Conservation (phyloP, 2,888 invertebrate species). For the Leptopilina myrica region DNA sequence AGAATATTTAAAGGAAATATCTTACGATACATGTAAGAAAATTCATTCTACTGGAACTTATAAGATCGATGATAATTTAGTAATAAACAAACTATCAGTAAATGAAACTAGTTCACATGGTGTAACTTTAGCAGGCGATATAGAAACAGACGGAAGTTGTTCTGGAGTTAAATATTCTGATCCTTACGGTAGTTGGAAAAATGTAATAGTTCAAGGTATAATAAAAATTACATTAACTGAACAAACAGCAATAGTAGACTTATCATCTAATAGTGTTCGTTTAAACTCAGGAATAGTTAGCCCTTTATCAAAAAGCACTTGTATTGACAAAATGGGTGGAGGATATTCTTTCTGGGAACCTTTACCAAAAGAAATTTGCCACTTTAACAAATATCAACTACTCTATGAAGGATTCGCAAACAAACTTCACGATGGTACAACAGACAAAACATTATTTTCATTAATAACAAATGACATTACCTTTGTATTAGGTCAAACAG, state of each 20-base stretch:
- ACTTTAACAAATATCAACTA: no score
- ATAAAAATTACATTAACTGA: background rate
- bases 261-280: conserved; percentile 24
- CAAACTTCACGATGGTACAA: no score
- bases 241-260: background rate
- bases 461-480: conserved; percentile 42
- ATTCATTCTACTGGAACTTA: background rate
- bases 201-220: background rate
- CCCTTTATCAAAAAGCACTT: conserved; percentile 24
- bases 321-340: no score
- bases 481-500: conserved; percentile 49
- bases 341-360: no score
- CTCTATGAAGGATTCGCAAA: no score
- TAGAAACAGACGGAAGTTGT: background rate
- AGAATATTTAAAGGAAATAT: conserved; percentile 46
- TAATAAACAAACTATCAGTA: background rate
- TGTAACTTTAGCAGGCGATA: background rate
- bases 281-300: conserved; percentile 43
- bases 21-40: background rate
- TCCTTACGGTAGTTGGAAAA: background rate
- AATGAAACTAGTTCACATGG: background rate
- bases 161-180: background rate
- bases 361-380: no score
- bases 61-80: background rate
- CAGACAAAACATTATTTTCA: no score